Evolutionary conservation across 2,888 invertebrate species (phyloP).

Genomic region (Ectemnius continuus): DNA sequence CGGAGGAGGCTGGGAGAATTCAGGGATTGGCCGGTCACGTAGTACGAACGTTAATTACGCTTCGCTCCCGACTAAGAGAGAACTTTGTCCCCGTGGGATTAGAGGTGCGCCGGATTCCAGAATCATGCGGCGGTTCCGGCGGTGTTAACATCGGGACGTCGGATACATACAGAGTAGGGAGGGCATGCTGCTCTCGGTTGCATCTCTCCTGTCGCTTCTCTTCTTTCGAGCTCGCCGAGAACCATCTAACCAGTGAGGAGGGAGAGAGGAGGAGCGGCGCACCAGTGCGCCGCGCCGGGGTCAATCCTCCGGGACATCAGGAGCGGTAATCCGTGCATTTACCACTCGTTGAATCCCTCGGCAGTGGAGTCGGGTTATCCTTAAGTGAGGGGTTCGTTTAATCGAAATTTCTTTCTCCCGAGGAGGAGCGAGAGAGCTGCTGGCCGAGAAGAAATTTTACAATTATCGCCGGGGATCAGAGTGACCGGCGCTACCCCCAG

Average conservation of each 20-base stretch:
- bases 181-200: conserved; percentile 40
- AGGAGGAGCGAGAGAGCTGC: no score
- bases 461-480: neutral
- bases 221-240: conserved; percentile 51
- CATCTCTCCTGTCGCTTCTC: conserved; percentile 34
- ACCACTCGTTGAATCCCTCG: conserved; percentile 33
- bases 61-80: conserved; percentile 60
- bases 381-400: conserved; percentile 15
- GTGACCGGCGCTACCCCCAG: neutral
- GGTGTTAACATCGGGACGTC: conserved; percentile 55
- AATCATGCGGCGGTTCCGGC: conserved; percentile 52
- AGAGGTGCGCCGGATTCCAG: conserved; percentile 53
- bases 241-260: no score
- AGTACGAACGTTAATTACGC: conserved; percentile 62
- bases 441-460: no score
- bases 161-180: conserved; percentile 54
- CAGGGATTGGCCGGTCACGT: conserved; percentile 59
- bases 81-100: conserved; percentile 59
- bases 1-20: conserved; percentile 26
- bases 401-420: conserved; percentile 35
- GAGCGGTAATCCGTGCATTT: conserved; percentile 45
- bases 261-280: no score
- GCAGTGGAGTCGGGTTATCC: conserved; percentile 13
- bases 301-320: conserved; percentile 24
- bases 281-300: conserved; percentile 10